phyloP scores from a whole-genome alignment of 2,113 vertebrate species.

The Clarias gariepinus region DNA sequence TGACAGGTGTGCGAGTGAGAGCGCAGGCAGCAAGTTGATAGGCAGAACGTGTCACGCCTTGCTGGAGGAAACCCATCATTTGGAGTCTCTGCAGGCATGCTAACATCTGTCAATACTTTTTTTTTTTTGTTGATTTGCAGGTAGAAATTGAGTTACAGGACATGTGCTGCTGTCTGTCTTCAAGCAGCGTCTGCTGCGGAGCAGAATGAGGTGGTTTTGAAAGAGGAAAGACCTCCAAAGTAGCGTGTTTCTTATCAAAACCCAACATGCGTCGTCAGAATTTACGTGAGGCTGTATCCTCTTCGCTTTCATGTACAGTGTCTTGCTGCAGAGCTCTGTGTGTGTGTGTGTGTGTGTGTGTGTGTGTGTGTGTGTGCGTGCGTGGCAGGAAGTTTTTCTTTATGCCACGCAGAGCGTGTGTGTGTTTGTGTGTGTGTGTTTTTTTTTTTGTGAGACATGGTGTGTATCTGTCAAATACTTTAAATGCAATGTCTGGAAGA shows the following conservation, averaged over 20 bases:
- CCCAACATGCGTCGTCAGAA: conserved; percentile 27
- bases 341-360: conserved; percentile 6
- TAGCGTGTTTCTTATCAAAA: conserved; percentile 31
- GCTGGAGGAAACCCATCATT: conserved; percentile 37
- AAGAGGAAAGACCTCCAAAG: conserved; percentile 1
- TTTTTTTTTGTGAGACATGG: background rate
- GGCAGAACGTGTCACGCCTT: conserved; percentile 15
- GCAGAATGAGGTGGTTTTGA: conserved; percentile 2
- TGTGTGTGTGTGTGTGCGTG: no score
- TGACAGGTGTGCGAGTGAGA: conserved; percentile 50
- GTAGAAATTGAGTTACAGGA: conserved; percentile 27
- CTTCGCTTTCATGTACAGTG: conserved; percentile 32
- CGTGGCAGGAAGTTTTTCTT: background rate
- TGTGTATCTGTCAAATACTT: background rate
- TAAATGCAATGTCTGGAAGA: background rate
- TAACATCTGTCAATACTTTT: background rate
- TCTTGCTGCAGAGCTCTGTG: conserved; percentile 5
- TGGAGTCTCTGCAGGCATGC: conserved; percentile 28
- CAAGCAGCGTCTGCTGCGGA: background rate
- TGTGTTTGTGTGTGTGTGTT: background rate
- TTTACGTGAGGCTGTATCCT: conserved; percentile 28
- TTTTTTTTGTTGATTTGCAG: conserved; percentile 16
- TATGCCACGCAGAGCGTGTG: background rate
- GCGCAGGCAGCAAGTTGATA: conserved; percentile 9
- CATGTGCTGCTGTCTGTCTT: conserved; percentile 25